Base-by-base conservation (phyloP, 2,797 vertebrate genomes). In the Protosalanx chinensis region DNA sequence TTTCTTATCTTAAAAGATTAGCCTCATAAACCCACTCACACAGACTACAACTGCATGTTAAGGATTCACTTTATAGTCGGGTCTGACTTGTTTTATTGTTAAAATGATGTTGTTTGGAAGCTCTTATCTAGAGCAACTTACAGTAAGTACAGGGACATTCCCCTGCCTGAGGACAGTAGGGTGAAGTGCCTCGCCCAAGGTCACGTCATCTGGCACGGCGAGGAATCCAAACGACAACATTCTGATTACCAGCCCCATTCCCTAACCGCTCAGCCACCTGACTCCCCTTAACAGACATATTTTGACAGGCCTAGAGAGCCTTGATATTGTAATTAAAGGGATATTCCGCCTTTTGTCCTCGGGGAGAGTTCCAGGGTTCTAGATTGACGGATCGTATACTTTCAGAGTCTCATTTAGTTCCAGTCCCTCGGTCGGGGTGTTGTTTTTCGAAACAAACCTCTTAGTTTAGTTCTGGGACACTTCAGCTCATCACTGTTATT, bases 321-420 rank as follows among this genome's bases (percentile, higher is more conserved):
- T 41, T 72, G 77, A 78, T 85, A 35, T 63, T 74, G 73, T 84
- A 88, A 89, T 89, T 84, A 85, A 80, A 79, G 79, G 79, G 70
- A 65, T 60, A 73, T 78, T 85, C 59, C 76, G 63, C 76, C 75
- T 74, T 64, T 67, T 69, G 57, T 81, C 75, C 67, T 71, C 30
- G 8, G 10, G 49, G 67, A 72, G 63, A 78, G 69, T 81, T 4
- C n/a, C 75, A 62, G 79, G 76, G 69, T 71, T 68, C 67, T 33
- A 87, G 85, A 90, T 80, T 85, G 88, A 85, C 84, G 84, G n/a
- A 75, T 86, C 84, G 71, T 88, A 74, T 88, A 86, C 76, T 92
- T 90, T 88, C 74, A 73, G 75, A 72, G 80, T 80, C 79, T 79
- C 53, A 41, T 81, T 90, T 86, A 90, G 87, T 76, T 73, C 74